Evolutionary conservation across 2,113 vertebrate genomes (phyloP).

Genomic region (Ameiurus melas): DNA sequence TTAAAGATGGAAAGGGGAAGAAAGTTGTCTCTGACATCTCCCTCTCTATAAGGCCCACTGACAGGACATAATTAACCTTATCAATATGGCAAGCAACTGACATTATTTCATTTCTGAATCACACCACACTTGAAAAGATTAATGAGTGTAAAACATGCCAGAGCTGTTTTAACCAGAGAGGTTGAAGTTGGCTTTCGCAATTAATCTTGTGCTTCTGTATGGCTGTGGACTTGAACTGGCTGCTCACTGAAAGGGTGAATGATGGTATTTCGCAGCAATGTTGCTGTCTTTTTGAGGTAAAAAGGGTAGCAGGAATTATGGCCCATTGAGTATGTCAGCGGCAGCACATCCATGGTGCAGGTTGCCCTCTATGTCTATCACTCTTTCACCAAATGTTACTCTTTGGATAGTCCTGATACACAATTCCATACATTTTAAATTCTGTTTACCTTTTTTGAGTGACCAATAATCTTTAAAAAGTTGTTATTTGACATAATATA

Average conservation of each 20-base stretch:
- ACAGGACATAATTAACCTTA: slow-evolving; percentile 52
- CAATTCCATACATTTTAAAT: neutral
- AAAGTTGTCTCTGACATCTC: slow-evolving; percentile 25
- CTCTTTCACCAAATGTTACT: neutral
- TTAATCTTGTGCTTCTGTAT: slow-evolving; percentile 26
- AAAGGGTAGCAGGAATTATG: neutral
- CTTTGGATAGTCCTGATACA: neutral
- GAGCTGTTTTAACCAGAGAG: slow-evolving; percentile 28
- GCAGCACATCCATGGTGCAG: neutral
- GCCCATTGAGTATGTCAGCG: neutral
- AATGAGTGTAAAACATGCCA: slow-evolving; percentile 37
- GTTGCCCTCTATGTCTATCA: neutral
- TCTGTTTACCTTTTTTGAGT: neutral
- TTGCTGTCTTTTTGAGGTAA: neutral
- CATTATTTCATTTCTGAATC: slow-evolving; percentile 48
- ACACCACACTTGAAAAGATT: slow-evolving; percentile 43
- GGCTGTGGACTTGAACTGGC: neutral
- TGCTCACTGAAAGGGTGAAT: neutral
- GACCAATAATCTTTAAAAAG: neutral
- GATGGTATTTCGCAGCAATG: neutral
- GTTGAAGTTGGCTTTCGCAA: slow-evolving; percentile 25
- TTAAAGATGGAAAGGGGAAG: neutral
- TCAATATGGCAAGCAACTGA: slow-evolving; percentile 54
- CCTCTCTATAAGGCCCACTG: neutral
- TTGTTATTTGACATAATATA: neutral